Base-by-base conservation (phyloP, 2,888 invertebrate species). In the Aradus depressus region DNA sequence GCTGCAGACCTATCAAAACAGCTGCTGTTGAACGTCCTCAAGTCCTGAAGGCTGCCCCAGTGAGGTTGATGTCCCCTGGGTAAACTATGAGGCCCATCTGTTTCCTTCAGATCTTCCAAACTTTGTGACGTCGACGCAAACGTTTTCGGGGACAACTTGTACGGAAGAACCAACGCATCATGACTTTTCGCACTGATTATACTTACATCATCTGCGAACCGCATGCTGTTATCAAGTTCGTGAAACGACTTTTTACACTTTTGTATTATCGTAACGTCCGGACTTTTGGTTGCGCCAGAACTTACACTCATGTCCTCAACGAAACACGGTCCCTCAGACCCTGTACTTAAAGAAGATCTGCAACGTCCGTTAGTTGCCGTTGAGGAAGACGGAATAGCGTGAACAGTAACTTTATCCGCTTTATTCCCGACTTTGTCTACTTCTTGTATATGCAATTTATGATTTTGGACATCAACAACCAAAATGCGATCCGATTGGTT, bases 401-500 rank as follows among this genome's bases (percentile, higher is more conserved):
- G 72, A 19, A 81, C 79, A 5, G 78, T 79, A 44, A 82, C 67
- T 42, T 77, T 67, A 19, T 59, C 58, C 25, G 57, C 52, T 25
- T 52, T 44, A 35, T 53, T 55, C 12, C 56, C 57, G 18, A 45
- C 55, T 44, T 57, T 58, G 48, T 58, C 58, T 6, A 58, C 55
- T 45, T 59, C 61, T 58, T 65, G 63, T 43, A 64, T 62, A 44
- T 66, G 65, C 28, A 64, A 56, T 28, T 64, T 53, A 49, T 63
- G 64, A 55, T 65, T 63, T 34, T 62, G 63, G 63, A 84, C 84
- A 64, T 87, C 86, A 0, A 84, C 83, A 0, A 84, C 79, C 26
- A 84, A 66, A 61, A 87, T 86, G 52, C 86, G 72, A 65, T 87
- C 88, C 0, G 85, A 84, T 45, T 87, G 80, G 62, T 85, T 85